phyloP scores from a whole-genome alignment of 2,797 vertebrate genomes.

The Microhierax caerulescens region DNA sequence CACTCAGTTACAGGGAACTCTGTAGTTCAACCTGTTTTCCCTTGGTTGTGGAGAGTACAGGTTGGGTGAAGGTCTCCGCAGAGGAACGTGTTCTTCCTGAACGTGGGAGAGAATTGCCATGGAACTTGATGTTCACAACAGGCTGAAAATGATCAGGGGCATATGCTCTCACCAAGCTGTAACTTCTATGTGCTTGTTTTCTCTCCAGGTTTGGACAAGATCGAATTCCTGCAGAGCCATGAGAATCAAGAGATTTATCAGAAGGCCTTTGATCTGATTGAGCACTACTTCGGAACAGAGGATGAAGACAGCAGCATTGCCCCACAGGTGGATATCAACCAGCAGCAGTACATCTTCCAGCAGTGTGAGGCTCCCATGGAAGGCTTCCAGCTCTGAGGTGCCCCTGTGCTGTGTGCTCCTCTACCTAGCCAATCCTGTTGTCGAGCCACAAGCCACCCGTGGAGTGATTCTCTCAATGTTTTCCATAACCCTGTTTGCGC shows the following conservation, averaged over 20 bases:
- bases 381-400: conserved; percentile 94
- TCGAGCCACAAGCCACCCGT: conserved; percentile 76
- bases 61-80: neutral
- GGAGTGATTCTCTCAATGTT: conserved; percentile 79
- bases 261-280: conserved; percentile 97
- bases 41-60: neutral
- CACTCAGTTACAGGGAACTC: neutral
- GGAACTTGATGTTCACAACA: neutral
- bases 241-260: conserved; percentile 99
- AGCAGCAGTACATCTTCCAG: conserved; percentile 99
- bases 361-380: conserved; percentile 98
- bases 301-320: conserved; percentile 94
- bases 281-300: conserved; percentile 96
- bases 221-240: conserved; percentile 96
- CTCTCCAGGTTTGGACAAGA: conserved; percentile 91
- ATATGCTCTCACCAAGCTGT: neutral
- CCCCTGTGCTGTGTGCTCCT: conserved; percentile 63
- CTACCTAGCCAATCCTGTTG: conserved; percentile 72
- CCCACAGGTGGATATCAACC: conserved; percentile 92
- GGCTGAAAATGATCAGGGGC: neutral
- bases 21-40: neutral
- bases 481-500: conserved; percentile 81
- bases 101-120: neutral
- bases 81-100: neutral
- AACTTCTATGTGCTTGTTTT: conserved; percentile 4